A percentile compares a stretch with the other conserved stretches of the same genome.
Conservation (phyloP, 1,140 invertebrate species). For the Triops longicaudatus region DNA sequence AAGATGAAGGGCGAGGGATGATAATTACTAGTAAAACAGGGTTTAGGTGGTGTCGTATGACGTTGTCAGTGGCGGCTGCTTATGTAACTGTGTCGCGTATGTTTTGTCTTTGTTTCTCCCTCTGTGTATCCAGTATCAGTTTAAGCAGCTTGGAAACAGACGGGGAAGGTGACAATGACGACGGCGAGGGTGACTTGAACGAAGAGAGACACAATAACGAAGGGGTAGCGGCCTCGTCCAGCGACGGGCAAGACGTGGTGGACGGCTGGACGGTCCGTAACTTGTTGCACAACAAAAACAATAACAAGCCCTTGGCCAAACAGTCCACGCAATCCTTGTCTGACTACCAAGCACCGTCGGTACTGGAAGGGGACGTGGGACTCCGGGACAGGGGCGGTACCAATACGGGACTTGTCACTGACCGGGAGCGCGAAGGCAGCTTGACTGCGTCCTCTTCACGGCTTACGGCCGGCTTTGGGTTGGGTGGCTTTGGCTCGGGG, state of each 20-base stretch:
- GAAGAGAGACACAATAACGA: constrained; percentile 27
- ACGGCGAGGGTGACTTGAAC: background rate
- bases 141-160: constrained; percentile 65
- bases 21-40: too few relatives aligned
- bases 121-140: constrained; percentile 48
- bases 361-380: constrained; percentile 28
- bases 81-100: constrained; percentile 22
- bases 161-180: constrained; percentile 44
- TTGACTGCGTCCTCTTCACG: constrained; percentile 5
- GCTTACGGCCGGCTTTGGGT: background rate
- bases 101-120: constrained; percentile 20
- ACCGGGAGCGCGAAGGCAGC: background rate
- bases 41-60: background rate
- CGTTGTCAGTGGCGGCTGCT: constrained; percentile 22
- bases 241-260: constrained; percentile 42
- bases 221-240: constrained; percentile 44
- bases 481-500: background rate
- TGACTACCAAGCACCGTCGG: constrained; percentile 29
- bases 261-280: constrained; percentile 34
- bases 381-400: constrained; percentile 50
- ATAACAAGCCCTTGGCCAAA: constrained; percentile 28
- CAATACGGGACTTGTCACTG: constrained; percentile 40
- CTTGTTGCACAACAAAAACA: constrained; percentile 29
- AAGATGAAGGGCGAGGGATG: too few relatives aligned
- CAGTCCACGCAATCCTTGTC: constrained; percentile 23